These are phyloP conservation scores for Solenopsis invicta DNA, from an alignment of 1,140 invertebrate species.

Conservation along the genomic window DNA sequence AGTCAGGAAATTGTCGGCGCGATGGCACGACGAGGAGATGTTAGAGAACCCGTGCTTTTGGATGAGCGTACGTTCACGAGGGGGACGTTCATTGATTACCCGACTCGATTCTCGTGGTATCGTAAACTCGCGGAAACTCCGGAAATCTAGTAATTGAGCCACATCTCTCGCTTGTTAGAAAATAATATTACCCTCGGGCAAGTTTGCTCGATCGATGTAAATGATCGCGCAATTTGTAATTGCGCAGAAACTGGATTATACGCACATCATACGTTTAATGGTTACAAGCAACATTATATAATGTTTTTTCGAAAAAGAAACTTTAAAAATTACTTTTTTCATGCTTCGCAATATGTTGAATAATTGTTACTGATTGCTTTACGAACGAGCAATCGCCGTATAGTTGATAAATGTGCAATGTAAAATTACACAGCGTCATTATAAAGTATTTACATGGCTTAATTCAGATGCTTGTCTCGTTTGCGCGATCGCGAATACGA, in stretches of 20 bases:
- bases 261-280: background rate
- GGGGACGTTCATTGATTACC: slow-evolving; percentile 71
- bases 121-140: slow-evolving; percentile 73
- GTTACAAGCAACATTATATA: background rate
- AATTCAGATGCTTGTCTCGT: slow-evolving; percentile 39
- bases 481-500: slow-evolving; percentile 28
- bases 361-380: slow-evolving; percentile 6
- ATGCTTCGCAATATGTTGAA: too few species aligned
- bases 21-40: background rate
- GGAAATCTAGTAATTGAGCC: slow-evolving; percentile 57
- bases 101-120: slow-evolving; percentile 35
- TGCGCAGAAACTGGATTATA: background rate
- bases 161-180: slow-evolving; percentile 32
- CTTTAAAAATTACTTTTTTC: background rate
- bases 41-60: slow-evolving; percentile 33
- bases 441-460: slow-evolving; percentile 46
- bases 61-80: slow-evolving; percentile 15
- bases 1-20: slow-evolving; percentile 61
- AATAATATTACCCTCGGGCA: slow-evolving; percentile 10
- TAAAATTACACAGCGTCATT: slow-evolving; percentile 2
- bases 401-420: slow-evolving; percentile 27
- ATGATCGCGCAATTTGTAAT: slow-evolving; percentile 50
- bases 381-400: background rate
- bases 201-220: slow-evolving; percentile 38
- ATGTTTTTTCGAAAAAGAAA: background rate